Evolutionary conservation across 2,888 invertebrate genomes (phyloP).

Genomic region (Diabrotica balteata): DNA sequence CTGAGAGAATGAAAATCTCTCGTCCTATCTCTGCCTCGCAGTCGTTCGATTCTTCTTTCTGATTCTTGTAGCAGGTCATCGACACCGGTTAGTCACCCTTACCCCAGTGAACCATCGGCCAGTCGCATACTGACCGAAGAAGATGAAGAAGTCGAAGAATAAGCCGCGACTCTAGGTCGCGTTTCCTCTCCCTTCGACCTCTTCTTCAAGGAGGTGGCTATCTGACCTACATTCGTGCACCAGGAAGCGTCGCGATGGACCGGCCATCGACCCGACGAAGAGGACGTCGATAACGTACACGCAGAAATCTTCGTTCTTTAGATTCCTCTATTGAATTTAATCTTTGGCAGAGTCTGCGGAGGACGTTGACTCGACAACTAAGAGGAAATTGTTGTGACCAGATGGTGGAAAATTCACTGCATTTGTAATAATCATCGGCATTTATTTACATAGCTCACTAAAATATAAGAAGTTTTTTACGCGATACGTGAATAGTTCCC

Average conservation of each 20-base stretch:
- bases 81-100: slow-evolving; percentile 61
- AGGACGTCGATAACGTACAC: slow-evolving; percentile 15
- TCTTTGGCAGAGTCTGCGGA: slow-evolving; percentile 20
- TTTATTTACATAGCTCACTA: too few species aligned
- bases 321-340: slow-evolving; percentile 21
- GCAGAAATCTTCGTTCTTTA: slow-evolving; percentile 23
- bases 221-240: slow-evolving; percentile 52
- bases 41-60: slow-evolving; percentile 16
- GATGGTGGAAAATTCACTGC: slow-evolving; percentile 14
- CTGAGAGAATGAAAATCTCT: neutral
- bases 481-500: too few species aligned
- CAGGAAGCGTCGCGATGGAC: slow-evolving; percentile 55
- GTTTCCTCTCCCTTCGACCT: slow-evolving; percentile 33
- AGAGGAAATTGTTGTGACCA: slow-evolving; percentile 18
- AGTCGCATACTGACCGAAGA: slow-evolving; percentile 61
- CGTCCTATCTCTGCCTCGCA: slow-evolving; percentile 10
- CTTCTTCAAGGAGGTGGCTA: slow-evolving; percentile 39
- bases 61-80: slow-evolving; percentile 45
- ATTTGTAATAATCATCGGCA: neutral
- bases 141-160: slow-evolving; percentile 26
- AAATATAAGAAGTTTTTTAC: too few species aligned
- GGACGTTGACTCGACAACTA: slow-evolving; percentile 23
- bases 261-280: slow-evolving; percentile 27
- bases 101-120: slow-evolving; percentile 62
- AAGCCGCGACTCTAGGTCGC: slow-evolving; percentile 47